Base-by-base conservation (phyloP, 2,888 invertebrate genomes). In the Lepidonotus clava region DNA sequence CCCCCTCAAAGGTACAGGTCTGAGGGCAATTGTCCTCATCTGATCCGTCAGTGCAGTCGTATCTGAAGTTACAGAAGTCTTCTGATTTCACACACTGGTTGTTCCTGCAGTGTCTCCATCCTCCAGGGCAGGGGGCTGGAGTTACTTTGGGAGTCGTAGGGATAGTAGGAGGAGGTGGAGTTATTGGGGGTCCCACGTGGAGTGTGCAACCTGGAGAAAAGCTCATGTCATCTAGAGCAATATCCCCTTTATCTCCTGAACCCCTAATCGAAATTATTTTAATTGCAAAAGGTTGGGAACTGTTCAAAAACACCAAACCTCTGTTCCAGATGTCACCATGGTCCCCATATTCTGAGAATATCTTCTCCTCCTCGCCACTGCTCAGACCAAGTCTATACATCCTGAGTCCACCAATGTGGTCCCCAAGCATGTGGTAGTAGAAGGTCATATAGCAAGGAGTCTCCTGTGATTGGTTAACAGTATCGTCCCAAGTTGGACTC, bases 381-480 rank as follows among this genome's bases (percentile, higher is more conserved):
- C 21, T 11, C 1, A 46, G 51, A 11, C 46, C 61, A 71, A 85
- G 56, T 0, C 88, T 89, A 80, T 90, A 92, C 1, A 92, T 89
- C 41, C 89, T 91, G 21, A 93, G 89, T 5, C 89, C 89, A 21
- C 92, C 92, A 61, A 92, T 91, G 21, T 89, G 77, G 0, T 83
- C 24, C 0, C 93, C 93, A 38, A 91, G 86, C 92, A 93, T 93
- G 89, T 90, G 91, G 88, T 92, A 93, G 90, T 91, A 93, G 89
- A 93, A 93, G 24, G 87, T 89, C 41, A 93, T 46, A 21, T 46
- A 83, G 83, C 83, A 83, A 24, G 24, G 21, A 40, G 36, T 34
- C 1, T 14, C 6, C 36, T 76, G 14, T 34, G 36, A 34, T 40
- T 51, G 36, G 51, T 41, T 41, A 51, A 11, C n/a, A 67, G 14